A percentile compares a stretch with the other conserved stretches of the same genome.
Conservation (phyloP, 2,113 vertebrate species). For the Pseudorhombus dupliciocellatus region DNA sequence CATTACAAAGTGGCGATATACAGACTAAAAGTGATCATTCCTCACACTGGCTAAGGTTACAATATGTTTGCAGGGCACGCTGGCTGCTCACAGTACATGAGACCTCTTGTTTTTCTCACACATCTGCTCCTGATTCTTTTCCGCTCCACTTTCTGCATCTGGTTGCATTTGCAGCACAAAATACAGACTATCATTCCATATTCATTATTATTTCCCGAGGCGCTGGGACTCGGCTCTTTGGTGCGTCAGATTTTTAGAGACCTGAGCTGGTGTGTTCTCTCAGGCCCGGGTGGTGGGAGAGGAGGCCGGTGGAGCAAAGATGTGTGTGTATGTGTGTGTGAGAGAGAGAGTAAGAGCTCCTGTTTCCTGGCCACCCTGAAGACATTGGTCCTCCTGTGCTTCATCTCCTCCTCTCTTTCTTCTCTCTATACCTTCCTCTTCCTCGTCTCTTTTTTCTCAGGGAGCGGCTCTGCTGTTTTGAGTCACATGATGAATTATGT, state of each 20-base stretch:
- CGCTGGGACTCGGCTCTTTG: constrained; percentile 77
- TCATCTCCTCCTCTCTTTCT: constrained; percentile 38
- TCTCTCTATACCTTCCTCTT: constrained; percentile 2
- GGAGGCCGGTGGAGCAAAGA: constrained; percentile 17
- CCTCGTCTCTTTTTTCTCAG: not conserved
- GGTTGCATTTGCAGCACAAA: constrained; percentile 94
- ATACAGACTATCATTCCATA: constrained; percentile 91
- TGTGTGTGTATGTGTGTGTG: constrained; percentile 32
- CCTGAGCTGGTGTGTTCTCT: constrained; percentile 82
- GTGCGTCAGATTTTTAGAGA: constrained; percentile 80
- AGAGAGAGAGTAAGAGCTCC: constrained; percentile 74
- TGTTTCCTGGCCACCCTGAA: constrained; percentile 91
- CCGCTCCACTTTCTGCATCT: constrained; percentile 86
- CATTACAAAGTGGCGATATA: constrained; percentile 64
- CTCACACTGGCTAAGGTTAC: constrained; percentile 60
- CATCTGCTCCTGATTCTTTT: constrained; percentile 91
- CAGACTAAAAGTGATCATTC: constrained; percentile 64
- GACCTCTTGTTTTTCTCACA: constrained; percentile 71
- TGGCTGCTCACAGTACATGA: constrained; percentile 57
- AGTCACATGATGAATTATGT: constrained; percentile 20
- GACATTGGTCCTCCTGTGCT: constrained; percentile 74
- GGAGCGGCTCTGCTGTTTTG: too few species aligned
- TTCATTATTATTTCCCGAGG: constrained; percentile 96
- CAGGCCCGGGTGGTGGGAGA: constrained; percentile 74
- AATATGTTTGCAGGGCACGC: constrained; percentile 73